Conservation (phyloP, 2,113 vertebrate genomes). For the Gambusia affinis region DNA sequence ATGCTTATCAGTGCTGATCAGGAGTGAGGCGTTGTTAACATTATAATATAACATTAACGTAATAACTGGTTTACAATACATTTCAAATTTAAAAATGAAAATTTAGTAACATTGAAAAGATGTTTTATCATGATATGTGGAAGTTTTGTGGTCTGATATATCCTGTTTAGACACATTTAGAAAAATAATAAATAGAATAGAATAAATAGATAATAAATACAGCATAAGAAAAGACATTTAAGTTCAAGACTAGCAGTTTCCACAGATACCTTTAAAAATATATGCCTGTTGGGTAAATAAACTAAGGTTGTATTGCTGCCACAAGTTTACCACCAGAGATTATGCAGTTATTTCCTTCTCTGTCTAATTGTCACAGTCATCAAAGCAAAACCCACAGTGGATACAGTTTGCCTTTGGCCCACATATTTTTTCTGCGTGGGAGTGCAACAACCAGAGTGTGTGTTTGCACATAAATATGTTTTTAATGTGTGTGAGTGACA, state of each 20-base stretch:
- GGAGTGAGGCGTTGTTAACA: background rate
- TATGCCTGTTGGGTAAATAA: background rate
- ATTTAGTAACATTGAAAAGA: background rate
- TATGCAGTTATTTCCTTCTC: conserved; percentile 9
- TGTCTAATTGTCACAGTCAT: conserved; percentile 28
- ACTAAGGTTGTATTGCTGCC: background rate
- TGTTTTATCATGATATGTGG: background rate
- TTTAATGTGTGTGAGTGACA: conserved; percentile 24
- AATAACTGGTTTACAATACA: background rate
- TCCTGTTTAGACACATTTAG: too few relatives aligned
- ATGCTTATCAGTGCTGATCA: background rate
- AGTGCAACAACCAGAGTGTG: conserved; percentile 38
- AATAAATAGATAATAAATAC: background rate
- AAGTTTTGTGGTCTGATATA: too few relatives aligned
- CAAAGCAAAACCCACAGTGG: conserved; percentile 36
- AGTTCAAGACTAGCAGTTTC: background rate
- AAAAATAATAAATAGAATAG: background rate
- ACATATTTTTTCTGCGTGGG: conserved; percentile 54
- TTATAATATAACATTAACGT: background rate
- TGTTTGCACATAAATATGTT: conserved; percentile 37
- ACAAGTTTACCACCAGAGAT: background rate
- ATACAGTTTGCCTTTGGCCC: conserved; percentile 51
- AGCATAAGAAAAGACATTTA: background rate
- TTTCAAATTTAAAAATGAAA: background rate
- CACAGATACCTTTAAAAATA: background rate